Evolutionary conservation across 2,888 invertebrate species (phyloP), one percentile per base, ranked within the genome.

Genomic region (Margaritifera margaritifera): DNA sequence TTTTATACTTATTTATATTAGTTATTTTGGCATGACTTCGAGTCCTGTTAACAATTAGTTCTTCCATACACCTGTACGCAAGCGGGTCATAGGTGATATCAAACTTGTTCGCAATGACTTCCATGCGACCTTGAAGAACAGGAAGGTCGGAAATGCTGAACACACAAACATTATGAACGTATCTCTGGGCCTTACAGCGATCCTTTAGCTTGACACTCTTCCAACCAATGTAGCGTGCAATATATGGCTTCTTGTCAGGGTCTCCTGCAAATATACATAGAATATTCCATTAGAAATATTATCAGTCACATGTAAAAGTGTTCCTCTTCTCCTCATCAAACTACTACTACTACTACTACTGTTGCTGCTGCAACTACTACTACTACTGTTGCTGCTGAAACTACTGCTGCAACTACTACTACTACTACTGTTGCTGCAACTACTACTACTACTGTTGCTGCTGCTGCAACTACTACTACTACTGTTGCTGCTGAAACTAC

Each of bases 31-130:
- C 66, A 6, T 64, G 52, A 19, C 63, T 60, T 6, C 64, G 31
- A 6, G 82, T 80, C 65, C 79, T 78, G 25, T 80, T 77, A 18
- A 66, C 61, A 5, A 86, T 58, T 52, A 71, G 66, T 66, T 84
- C 82, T 60, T 86, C 85, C 74, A 89, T 74, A 64, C 89, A 89
- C 24, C 79, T 78, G 57, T 83, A 82, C 0, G 85, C 87, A 11
- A 85, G 71, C 2, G 83, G 84, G 73, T 89, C 87, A 62, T 75
- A 75, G 25, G 74, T 69, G 22, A 84, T 69, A 71, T 88, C 82
- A 69, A 90, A 85, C 69, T 89, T 89, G 76, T 89, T 90, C 54
- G 86, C 89, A 55, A 88, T 82, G 6, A 90, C 64, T 20, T 89
- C 84, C 19, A 71, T 72, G 8, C 80, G 71, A 20, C 19, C 27